These are phyloP conservation scores for Oxyura jamaicensis DNA, from an alignment of 2,113 vertebrate genomes.

Conservation along the genomic window DNA sequence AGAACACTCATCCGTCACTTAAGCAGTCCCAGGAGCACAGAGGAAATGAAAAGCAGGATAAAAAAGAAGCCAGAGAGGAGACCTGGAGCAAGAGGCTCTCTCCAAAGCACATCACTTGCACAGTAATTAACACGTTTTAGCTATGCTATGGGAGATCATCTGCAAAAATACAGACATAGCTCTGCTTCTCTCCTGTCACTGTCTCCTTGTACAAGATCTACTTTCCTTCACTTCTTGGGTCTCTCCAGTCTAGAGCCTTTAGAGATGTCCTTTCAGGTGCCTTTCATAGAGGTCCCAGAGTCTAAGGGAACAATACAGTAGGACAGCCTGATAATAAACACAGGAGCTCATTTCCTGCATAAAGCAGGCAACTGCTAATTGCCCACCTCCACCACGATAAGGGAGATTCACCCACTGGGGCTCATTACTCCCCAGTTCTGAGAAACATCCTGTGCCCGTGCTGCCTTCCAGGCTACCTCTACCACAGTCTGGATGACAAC, in stretches of 20 bases:
- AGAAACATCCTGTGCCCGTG: background rate
- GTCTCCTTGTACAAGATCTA: background rate
- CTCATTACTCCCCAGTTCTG: background rate
- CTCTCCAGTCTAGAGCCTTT: background rate
- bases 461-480: background rate
- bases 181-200: background rate
- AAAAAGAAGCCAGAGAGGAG: background rate
- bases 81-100: background rate
- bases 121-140: background rate
- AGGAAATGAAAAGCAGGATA: background rate
- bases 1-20: background rate
- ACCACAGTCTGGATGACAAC: background rate
- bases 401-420: background rate
- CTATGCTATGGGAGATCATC: background rate
- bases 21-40: background rate
- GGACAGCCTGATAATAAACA: background rate
- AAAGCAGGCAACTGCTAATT: background rate
- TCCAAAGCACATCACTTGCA: background rate
- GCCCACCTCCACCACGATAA: background rate
- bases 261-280: background rate
- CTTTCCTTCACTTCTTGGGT: background rate
- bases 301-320: rapidly evolving
- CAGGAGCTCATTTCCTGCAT: background rate
- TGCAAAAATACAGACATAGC: background rate
- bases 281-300: background rate